phyloP scores from a whole-genome alignment of 2,888 invertebrate species.

The Philopedon plagiatum region DNA sequence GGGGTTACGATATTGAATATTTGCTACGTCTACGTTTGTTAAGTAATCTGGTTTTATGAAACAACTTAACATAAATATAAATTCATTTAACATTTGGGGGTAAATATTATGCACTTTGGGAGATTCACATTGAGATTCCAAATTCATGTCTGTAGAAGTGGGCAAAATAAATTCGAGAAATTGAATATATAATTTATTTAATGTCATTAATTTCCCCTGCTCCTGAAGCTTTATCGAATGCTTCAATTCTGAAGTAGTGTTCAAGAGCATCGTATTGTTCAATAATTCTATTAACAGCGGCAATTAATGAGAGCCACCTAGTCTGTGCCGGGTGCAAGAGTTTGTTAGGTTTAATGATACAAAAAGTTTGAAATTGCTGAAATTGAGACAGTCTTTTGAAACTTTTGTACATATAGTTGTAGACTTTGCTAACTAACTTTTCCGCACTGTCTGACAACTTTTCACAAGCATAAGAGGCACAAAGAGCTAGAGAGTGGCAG shows the following conservation, averaged over 20 bases:
- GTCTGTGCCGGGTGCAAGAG: constrained; percentile 40
- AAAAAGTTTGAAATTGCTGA: constrained; percentile 43
- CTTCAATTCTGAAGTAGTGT: constrained; percentile 26
- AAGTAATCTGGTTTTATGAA: constrained; percentile 21
- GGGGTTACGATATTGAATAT: constrained; percentile 28
- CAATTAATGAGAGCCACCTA: constrained; percentile 37
- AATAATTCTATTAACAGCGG: constrained; percentile 22
- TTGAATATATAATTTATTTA: constrained; percentile 30
- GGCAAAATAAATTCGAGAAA: constrained; percentile 36
- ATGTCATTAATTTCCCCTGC: constrained; percentile 8
- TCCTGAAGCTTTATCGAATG: constrained; percentile 3
- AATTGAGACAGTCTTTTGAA: constrained; percentile 28
- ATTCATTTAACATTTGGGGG: neutral
- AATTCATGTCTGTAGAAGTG: constrained; percentile 26
- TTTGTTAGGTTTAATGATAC: constrained; percentile 39
- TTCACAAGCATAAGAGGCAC: constrained; percentile 51
- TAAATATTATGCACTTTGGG: constrained; percentile 23
- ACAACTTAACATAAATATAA: constrained; percentile 20
- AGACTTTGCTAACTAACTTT: constrained; percentile 30
- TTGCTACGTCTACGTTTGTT: neutral
- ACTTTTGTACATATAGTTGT: constrained; percentile 40
- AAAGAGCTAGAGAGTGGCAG: constrained; percentile 49
- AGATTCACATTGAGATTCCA: constrained; percentile 36
- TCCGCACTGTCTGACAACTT: neutral
- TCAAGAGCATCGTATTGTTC: constrained; percentile 38